phyloP scores from a whole-genome alignment of 2,888 invertebrate genomes.

The Acrocyrtus sp. region DNA sequence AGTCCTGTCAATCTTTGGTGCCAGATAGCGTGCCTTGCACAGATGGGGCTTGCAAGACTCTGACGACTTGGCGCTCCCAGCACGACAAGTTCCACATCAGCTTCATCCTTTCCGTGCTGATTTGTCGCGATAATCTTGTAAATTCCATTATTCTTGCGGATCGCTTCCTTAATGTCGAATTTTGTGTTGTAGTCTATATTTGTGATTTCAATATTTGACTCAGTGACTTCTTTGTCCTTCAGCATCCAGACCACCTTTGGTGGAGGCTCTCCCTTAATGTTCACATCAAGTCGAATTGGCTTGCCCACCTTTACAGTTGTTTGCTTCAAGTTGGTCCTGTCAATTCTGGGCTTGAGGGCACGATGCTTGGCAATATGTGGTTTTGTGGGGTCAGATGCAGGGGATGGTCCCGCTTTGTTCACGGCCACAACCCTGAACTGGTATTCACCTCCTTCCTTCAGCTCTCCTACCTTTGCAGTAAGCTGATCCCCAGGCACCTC shows the following conservation, averaged over 20 bases:
- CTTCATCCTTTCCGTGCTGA: constrained; percentile 86
- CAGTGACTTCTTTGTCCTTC: constrained; percentile 81
- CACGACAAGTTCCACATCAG: constrained; percentile 85
- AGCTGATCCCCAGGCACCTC: constrained; percentile 81
- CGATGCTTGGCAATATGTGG: constrained; percentile 89
- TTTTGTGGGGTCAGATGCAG: constrained; percentile 89
- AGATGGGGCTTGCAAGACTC: constrained; percentile 90
- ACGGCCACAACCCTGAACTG: constrained; percentile 89
- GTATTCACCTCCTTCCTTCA: constrained; percentile 91
- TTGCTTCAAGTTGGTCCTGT: constrained; percentile 89
- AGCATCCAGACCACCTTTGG: constrained; percentile 94
- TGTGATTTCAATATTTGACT: constrained; percentile 78
- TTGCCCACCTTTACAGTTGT: constrained; percentile 92
- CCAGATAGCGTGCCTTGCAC: constrained; percentile 87
- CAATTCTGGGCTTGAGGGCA: constrained; percentile 94
- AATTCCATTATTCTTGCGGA: constrained; percentile 85
- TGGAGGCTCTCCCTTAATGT: constrained; percentile 94
- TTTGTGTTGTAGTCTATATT: constrained; percentile 90
- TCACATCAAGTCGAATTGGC: constrained; percentile 88
- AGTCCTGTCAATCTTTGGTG: constrained; percentile 95
- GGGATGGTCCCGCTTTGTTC: constrained; percentile 81
- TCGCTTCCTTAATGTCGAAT: constrained; percentile 81
- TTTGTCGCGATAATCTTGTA: constrained; percentile 88
- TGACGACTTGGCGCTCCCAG: constrained; percentile 90
- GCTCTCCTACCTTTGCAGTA: constrained; percentile 81